phyloP scores from a whole-genome alignment of 2,888 invertebrate species.

The Strigamia crassipes region DNA sequence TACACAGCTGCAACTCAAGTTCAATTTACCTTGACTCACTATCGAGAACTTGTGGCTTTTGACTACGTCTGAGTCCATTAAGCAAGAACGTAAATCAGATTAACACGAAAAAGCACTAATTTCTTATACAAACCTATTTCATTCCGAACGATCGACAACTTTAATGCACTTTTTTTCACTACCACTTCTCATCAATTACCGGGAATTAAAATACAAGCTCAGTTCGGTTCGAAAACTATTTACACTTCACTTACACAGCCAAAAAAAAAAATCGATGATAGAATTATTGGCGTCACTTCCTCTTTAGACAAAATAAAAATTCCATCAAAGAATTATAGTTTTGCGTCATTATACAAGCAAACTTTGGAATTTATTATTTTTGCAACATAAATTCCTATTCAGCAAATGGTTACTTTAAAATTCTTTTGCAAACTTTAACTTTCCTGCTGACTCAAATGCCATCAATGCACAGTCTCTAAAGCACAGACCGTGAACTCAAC shows the following conservation, averaged over 20 bases:
- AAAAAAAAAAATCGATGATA: too few species aligned
- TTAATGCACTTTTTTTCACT: neutral
- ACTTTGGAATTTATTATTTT: neutral
- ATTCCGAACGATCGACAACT: neutral
- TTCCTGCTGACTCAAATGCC: neutral
- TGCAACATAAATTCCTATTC: neutral
- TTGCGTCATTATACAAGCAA: too few species aligned
- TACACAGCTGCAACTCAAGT: constrained; percentile 17
- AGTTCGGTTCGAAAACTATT: neutral
- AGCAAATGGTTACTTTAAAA: neutral
- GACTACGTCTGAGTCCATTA: constrained; percentile 21
- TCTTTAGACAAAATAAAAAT: too few species aligned
- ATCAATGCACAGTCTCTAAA: neutral
- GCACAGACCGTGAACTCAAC: constrained; percentile 2
- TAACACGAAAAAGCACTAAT: constrained; percentile 21
- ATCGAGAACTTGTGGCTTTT: constrained; percentile 13
- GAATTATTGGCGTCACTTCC: too few species aligned
- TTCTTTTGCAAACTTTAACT: constrained; percentile 1
- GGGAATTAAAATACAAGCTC: too few species aligned
- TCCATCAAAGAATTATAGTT: too few species aligned
- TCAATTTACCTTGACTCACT: constrained; percentile 21
- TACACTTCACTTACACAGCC: too few species aligned
- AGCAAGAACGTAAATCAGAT: constrained; percentile 16
- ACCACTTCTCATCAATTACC: neutral
- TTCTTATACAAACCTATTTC: neutral